Evolutionary conservation across 2,113 vertebrate species (phyloP), one percentile per base, ranked within the genome.

Genomic region (Aspiorhynchus laticeps): DNA sequence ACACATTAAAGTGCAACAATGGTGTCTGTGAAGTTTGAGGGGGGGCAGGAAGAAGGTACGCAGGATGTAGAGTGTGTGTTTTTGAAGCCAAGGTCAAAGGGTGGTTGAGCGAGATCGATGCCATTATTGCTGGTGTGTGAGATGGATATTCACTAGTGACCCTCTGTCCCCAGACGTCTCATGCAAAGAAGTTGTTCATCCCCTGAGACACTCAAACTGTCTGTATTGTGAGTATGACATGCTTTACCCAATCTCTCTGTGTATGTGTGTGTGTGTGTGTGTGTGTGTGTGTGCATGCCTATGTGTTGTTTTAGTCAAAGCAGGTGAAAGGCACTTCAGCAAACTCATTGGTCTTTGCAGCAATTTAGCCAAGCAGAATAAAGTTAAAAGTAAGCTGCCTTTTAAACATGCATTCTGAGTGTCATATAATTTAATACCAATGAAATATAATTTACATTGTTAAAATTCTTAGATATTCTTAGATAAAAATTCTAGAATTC

Each of bases 51-150:
- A n/a, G 43, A 69, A 26, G 69, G 76, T 53, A 41, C 14, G 61
- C 43, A 19, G 59, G 41, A 74, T 33, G 71, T 28, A 38, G 26
- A 53, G 77, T 61, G 43, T 69, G 48, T 88, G 85, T 86, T 86
- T 74, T 78, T 86, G 31, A 53, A 84, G 46, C 53, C 81, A 84
- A 77, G 80, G 74, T 87, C 76, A 83, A 36, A 51, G 65, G 43
- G 63, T 46, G 28, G 33, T 53, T 36, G 36, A 63, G 74, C 71
- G 53, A 53, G 86, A 89, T 91, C 89, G 80, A 88, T 89, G 71
- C 88, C 86, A 86, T 88, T 77, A 85, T 85, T 84, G 80, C 69
- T 87, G 86, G 38, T 59, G 88, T 88, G 88, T 87, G 86, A 88
- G 87, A 88, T 84, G 61, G 87, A 83, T 86, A 88, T 85, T 85